Conservation (phyloP, 2,113 vertebrate species). For the Pterocles gutturalis region DNA sequence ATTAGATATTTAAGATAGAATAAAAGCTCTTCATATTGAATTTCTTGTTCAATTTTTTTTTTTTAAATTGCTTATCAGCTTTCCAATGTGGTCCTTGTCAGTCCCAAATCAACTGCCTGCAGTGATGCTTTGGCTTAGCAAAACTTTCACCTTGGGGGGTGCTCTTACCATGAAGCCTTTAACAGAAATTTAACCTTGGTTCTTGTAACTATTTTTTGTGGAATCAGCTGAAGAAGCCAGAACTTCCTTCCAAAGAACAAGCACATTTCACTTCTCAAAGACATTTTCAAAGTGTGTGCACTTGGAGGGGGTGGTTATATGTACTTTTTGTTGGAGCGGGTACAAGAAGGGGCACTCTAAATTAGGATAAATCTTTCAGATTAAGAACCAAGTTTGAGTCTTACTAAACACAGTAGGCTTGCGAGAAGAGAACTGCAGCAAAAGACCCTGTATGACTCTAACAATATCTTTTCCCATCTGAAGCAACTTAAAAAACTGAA, state of each 20-base stretch:
- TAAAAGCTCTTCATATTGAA: not conserved
- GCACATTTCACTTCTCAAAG: not conserved
- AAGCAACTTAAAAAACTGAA: not conserved
- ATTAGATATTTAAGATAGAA: not conserved
- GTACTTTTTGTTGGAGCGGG: not conserved
- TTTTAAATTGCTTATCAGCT: not conserved
- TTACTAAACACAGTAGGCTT: not conserved
- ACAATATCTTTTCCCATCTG: not conserved
- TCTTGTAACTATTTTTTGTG: not conserved
- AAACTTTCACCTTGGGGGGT: not conserved
- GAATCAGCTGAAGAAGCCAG: not conserved
- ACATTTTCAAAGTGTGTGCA: not conserved
- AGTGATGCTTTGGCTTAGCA: not conserved
- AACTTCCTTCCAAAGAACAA: not conserved
- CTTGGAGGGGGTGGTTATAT: not conserved
- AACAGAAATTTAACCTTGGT: not conserved
- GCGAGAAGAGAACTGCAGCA: not conserved
- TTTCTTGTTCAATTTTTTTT: not conserved
- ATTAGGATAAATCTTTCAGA: not conserved
- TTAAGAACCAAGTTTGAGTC: not conserved
- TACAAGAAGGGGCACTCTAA: not conserved
- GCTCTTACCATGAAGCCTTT: not conserved
- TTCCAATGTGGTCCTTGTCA: not conserved
- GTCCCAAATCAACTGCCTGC: not conserved
- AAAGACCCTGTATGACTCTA: not conserved